A percentile compares a stretch with the other conserved stretches of the same genome.
Conservation (phyloP, 2,797 vertebrate species). For the Anguilla obscura region DNA sequence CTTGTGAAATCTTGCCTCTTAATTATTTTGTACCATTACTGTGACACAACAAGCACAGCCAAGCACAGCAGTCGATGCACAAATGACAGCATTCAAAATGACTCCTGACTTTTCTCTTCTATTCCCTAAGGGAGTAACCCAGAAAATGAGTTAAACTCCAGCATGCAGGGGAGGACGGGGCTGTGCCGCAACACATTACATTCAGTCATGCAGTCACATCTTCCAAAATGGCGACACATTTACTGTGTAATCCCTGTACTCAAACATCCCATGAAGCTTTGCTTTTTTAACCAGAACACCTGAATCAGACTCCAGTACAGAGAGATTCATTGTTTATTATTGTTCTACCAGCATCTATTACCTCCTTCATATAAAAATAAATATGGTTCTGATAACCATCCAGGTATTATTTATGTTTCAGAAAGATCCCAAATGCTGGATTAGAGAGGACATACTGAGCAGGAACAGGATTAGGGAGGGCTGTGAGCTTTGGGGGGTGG, state of each 20-base stretch:
- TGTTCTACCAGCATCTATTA: background rate
- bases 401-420: background rate
- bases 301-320: background rate
- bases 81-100: background rate
- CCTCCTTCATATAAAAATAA: background rate
- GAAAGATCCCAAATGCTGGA: background rate
- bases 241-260: background rate
- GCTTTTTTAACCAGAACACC: background rate
- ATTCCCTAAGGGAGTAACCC: background rate
- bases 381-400: background rate
- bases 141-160: background rate
- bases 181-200: too few species aligned
- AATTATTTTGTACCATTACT: background rate
- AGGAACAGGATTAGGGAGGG: conserved; percentile 3
- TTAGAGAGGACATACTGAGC: background rate
- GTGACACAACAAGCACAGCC: background rate
- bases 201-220: background rate
- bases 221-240: background rate
- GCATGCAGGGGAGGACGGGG: background rate
- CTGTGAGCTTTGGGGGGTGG: background rate
- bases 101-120: background rate
- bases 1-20: background rate
- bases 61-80: background rate
- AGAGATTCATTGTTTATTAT: background rate
- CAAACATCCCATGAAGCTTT: background rate